These are phyloP conservation scores for Gisinianus flammeolus DNA, from an alignment of 2,888 invertebrate genomes.

Conservation along the genomic window DNA sequence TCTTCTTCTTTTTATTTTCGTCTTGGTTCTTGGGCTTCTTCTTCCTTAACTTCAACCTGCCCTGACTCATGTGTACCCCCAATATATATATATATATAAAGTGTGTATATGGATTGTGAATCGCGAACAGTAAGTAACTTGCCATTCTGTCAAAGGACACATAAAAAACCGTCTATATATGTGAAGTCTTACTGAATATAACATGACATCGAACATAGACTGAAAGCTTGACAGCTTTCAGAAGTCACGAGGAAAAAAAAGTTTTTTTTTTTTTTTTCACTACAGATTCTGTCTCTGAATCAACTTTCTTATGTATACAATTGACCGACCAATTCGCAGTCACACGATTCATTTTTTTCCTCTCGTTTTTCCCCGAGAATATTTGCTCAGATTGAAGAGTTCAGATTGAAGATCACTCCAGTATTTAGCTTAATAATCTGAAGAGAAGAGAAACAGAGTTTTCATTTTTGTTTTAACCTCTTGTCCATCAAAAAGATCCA, in stretches of 20 bases:
- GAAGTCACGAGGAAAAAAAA: conserved; percentile 19
- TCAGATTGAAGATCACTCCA: no score
- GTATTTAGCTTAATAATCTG: no score
- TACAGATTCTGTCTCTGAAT: conserved; percentile 8
- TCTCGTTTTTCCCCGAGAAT: no score
- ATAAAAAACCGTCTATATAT: conserved; percentile 13
- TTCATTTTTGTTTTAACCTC: no score
- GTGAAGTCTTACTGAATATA: conserved; percentile 17
- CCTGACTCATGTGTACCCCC: not conserved
- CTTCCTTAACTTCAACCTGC: conserved; percentile 2
- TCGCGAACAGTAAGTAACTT: conserved; percentile 24
- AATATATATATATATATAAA: not conserved
- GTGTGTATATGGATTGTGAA: not conserved
- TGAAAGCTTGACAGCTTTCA: conserved; percentile 30
- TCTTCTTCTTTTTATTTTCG: no score
- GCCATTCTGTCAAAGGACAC: conserved; percentile 28
- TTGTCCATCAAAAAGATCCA: no score
- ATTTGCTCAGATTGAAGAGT: no score
- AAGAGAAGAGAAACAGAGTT: no score
- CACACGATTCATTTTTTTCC: no score
- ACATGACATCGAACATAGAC: conserved; percentile 26
- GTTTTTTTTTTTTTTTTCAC: not conserved
- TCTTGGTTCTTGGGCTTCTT: no score
- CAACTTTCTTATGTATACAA: conserved; percentile 1
- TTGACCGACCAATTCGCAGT: no score